These are phyloP conservation scores for Leptocoma aspasia DNA, from an alignment of 2,113 vertebrate genomes.

Conservation along the genomic window DNA sequence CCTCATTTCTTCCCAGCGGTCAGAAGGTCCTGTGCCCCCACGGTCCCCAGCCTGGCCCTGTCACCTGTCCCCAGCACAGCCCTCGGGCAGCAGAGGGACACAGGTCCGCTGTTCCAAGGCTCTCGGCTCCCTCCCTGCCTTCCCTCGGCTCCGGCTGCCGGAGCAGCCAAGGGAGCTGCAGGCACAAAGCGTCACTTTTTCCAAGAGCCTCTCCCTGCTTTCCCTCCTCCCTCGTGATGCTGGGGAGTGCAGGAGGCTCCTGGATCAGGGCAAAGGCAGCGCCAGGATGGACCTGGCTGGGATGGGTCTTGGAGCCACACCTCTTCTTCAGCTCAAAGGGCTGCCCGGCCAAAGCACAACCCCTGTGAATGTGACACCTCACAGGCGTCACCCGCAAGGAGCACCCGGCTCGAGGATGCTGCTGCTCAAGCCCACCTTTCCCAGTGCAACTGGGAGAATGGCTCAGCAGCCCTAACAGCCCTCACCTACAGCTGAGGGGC, in stretches of 20 bases:
- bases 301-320: neutral
- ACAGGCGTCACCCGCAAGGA: accelerated
- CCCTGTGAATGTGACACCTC: accelerated
- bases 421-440: neutral
- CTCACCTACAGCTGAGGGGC: neutral
- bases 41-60: neutral
- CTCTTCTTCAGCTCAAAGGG: neutral
- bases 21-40: neutral
- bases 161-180: constrained; percentile 12
- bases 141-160: accelerated
- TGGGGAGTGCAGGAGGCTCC: neutral
- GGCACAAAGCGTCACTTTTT: constrained; percentile 45
- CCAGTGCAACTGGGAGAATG: neutral
- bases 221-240: neutral
- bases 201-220: neutral
- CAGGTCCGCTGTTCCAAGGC: accelerated
- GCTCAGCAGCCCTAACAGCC: neutral
- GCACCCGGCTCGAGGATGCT: accelerated
- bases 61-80: neutral
- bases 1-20: neutral
- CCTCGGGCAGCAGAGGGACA: neutral
- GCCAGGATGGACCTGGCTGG: accelerated
- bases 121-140: neutral
- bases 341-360: neutral
- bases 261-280: neutral